Evolutionary conservation across 2,888 invertebrate genomes (phyloP).

Genomic region (Timema podura): DNA sequence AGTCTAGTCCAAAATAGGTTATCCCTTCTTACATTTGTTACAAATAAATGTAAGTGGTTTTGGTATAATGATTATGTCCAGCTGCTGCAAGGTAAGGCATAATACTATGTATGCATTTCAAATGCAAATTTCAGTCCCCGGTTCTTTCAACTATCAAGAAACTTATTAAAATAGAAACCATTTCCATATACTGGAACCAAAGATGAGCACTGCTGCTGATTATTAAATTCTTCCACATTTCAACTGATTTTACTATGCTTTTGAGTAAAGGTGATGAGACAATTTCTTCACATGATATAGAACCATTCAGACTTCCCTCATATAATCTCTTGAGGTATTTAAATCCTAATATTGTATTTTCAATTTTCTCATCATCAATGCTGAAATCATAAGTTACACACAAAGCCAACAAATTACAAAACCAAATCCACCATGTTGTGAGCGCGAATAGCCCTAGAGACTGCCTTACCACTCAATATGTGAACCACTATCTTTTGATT

Average conservation of each 20-base stretch:
- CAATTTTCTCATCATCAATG: background rate
- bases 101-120: background rate
- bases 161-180: slow-evolving; percentile 6
- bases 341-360: slow-evolving; percentile 5
- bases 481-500: background rate
- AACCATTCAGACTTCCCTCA: slow-evolving; percentile 1
- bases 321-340: background rate
- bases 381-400: background rate
- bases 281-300: slow-evolving; percentile 5
- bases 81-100: slow-evolving; percentile 1
- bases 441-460: background rate
- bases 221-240: slow-evolving; percentile 9
- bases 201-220: background rate
- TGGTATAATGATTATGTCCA: slow-evolving; percentile 5
- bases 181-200: slow-evolving; percentile 12
- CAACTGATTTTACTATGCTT: background rate
- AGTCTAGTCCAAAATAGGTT: background rate
- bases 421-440: slow-evolving; percentile 4
- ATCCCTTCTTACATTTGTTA: background rate
- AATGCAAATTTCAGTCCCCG: background rate
- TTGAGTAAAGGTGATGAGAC: background rate
- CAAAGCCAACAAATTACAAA: background rate
- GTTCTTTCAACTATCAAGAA: slow-evolving; percentile 1
- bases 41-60: slow-evolving; percentile 7
- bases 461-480: background rate